Evolutionary conservation across 2,113 vertebrate genomes (phyloP), one percentile per base, ranked within the genome.

Genomic region (Spilogale gracilis): DNA sequence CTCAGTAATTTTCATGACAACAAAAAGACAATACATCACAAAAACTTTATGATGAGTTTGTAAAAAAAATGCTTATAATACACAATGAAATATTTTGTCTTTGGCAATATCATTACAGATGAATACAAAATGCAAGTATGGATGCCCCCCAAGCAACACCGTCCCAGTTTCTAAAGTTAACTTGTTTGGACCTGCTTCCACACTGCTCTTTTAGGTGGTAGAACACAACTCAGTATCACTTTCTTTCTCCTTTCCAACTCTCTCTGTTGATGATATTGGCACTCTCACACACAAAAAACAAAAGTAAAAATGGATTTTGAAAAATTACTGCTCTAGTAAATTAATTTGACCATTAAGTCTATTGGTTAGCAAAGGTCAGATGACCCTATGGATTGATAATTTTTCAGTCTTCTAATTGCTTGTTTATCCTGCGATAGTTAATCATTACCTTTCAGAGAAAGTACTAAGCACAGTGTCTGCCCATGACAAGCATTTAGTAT

Each of bases 1-100:
- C 99, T 99, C 98, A 99, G 98, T 99, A 98, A 99, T 99, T 99
- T 99, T 99, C 99, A 99, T 99, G 99, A 99, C 99, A 99, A 99
- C 99, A 99, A 99, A 99, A 99, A 99, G 99, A 99, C 99, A 99
- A 99, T 99, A 99, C 99, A 99, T 99, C 99, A 99, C 99, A 99
- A 99, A 99, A 99, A 99, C 99, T 99, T 99, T 99, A 99, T 99
- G 99, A 99, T 99, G 99, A 98, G 98, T 99, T 99, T 99, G 99
- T 99, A 99, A 99, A 98, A 90, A 85, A 98, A 99, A 98, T 99
- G 98, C 99, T 99, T 99, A 99, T 98, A 99, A 98, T 98, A 98
- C 98, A 98, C 98, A 98, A 99, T 99, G 99, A 99, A 99, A 99
- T 99, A 99, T 99, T 99, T 99, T 99, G 99, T 99, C 99, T 99